Evolutionary conservation across 2,888 invertebrate genomes (phyloP).

Genomic region (Cerastis leucographa): DNA sequence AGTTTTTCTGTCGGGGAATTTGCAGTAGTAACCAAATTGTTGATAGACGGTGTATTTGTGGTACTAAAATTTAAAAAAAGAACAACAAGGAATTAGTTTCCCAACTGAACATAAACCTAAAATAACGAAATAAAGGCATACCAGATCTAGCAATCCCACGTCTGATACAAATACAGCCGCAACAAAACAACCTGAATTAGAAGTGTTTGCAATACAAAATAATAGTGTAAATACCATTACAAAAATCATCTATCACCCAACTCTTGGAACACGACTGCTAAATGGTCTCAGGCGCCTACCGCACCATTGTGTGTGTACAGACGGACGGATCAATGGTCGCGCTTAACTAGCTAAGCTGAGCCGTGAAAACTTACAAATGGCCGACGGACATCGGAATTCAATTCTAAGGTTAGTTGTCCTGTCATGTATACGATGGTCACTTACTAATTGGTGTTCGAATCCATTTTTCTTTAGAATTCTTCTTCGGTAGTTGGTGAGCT

Average conservation of each 20-base stretch:
- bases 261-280: constrained; percentile 62
- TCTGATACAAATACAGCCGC: background rate
- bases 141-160: background rate
- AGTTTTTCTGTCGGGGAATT: background rate
- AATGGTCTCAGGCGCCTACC: constrained; percentile 71
- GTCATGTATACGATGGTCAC: constrained; percentile 60
- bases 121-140: constrained; percentile 26
- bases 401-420: constrained; percentile 66
- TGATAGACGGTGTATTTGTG: background rate
- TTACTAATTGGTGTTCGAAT: constrained; percentile 61
- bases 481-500: background rate
- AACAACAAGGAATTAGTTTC: background rate
- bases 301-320: constrained; percentile 80
- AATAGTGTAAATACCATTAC: constrained; percentile 64
- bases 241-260: constrained; percentile 74
- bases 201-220: constrained; percentile 60
- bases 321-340: constrained; percentile 86
- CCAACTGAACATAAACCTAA: background rate
- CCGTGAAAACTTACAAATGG: constrained; percentile 87
- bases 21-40: background rate
- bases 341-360: constrained; percentile 83
- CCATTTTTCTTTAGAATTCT: constrained; percentile 57
- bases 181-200: constrained; percentile 32
- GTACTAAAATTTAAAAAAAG: background rate
- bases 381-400: constrained; percentile 66